A percentile compares a stretch with the other conserved stretches of the same genome.
Evolutionary conservation across 2,888 invertebrate genomes (phyloP).

Genomic region (Anoncus sp.): DNA sequence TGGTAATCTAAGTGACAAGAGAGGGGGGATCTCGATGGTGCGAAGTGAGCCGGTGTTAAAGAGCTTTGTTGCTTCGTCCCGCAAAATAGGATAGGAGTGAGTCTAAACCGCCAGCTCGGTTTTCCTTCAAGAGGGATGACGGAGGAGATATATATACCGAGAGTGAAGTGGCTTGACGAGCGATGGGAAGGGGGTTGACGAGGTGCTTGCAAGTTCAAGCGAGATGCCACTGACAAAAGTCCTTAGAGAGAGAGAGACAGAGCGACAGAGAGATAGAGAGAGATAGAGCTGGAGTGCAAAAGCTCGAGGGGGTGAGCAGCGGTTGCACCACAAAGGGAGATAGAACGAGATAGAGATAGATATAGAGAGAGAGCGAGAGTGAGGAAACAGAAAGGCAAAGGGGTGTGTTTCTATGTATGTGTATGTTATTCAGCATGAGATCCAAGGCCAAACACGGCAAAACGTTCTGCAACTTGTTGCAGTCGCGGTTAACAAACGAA

Average conservation of each 20-base stretch:
- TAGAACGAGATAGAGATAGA: slow-evolving; percentile 38
- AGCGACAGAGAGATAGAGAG: slow-evolving; percentile 39
- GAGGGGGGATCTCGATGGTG: slow-evolving; percentile 42
- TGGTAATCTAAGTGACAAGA: slow-evolving; percentile 58
- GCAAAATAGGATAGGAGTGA: slow-evolving; percentile 48
- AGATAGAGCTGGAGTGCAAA: slow-evolving; percentile 55
- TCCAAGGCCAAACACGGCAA: slow-evolving; percentile 62
- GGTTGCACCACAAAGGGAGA: slow-evolving; percentile 57
- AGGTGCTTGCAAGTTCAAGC: slow-evolving; percentile 47
- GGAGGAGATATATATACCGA: slow-evolving; percentile 51
- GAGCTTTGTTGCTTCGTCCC: slow-evolving; percentile 50
- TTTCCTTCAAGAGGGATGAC: slow-evolving; percentile 69
- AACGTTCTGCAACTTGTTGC: slow-evolving; percentile 80
- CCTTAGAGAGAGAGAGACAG: slow-evolving; percentile 47
- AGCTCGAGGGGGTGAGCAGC: slow-evolving; percentile 62
- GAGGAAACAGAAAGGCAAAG: slow-evolving; percentile 68
- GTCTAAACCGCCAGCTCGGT: slow-evolving; percentile 63
- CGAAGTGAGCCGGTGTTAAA: slow-evolving; percentile 37
- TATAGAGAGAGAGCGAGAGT: slow-evolving; percentile 58
- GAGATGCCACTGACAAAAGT: slow-evolving; percentile 44
- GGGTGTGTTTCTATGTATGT: slow-evolving; percentile 59
- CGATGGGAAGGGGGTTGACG: slow-evolving; percentile 16
- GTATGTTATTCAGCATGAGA: slow-evolving; percentile 69
- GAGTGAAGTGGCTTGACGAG: slow-evolving; percentile 58
- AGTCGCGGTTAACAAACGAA: slow-evolving; percentile 79